phyloP scores from a whole-genome alignment of 2,113 vertebrate species.

The Columbina picui region DNA sequence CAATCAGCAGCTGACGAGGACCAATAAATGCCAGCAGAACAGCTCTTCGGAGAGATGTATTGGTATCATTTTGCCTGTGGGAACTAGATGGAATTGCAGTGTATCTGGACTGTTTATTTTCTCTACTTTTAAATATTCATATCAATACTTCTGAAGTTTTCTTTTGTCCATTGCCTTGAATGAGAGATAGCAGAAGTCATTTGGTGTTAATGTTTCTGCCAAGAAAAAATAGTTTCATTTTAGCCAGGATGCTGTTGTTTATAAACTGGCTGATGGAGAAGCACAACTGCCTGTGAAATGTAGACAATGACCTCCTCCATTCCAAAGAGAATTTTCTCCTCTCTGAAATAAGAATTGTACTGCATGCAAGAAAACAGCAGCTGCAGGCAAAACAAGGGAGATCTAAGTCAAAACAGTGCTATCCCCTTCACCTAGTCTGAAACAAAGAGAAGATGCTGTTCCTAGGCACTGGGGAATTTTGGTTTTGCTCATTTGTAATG shows the following conservation, averaged over 20 bases:
- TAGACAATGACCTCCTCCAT: background rate
- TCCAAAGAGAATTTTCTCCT: background rate
- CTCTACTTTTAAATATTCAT: constrained; percentile 53
- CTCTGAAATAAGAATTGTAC: background rate
- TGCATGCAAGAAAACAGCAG: background rate
- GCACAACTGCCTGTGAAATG: background rate
- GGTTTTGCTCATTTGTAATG: background rate
- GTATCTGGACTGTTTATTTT: constrained; percentile 45
- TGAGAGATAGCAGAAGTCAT: background rate
- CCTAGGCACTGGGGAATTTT: background rate
- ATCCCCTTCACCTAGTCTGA: background rate
- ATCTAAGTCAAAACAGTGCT: background rate
- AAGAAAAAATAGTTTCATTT: background rate
- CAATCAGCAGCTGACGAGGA: constrained; percentile 6
- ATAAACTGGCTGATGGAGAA: background rate
- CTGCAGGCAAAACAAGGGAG: background rate
- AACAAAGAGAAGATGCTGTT: background rate
- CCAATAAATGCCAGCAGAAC: constrained; percentile 43
- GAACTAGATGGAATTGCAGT: constrained; percentile 40
- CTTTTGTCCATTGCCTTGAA: background rate
- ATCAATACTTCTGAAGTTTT: constrained; percentile 31
- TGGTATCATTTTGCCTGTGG: constrained; percentile 36
- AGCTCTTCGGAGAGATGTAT: constrained; percentile 48
- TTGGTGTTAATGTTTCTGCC: background rate
- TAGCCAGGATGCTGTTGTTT: background rate